phyloP scores from a whole-genome alignment of 2,797 vertebrate species.

The Pelodytes ibericus region DNA sequence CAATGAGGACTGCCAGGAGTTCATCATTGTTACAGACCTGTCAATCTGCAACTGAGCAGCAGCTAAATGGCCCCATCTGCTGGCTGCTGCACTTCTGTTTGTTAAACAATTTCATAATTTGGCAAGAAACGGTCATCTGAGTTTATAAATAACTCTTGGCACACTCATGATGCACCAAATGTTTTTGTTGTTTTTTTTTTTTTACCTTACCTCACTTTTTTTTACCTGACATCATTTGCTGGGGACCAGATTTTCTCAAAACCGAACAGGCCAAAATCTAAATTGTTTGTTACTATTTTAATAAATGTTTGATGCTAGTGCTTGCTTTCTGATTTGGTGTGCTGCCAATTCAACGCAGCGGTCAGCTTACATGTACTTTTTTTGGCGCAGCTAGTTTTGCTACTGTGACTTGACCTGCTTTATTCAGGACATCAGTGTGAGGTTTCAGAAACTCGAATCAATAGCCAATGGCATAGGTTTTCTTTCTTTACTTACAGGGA shows the following conservation, averaged over 20 bases:
- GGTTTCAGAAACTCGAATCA: too few species aligned
- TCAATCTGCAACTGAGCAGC: slow-evolving; percentile 6
- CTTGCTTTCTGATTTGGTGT: neutral
- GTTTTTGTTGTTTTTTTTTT: neutral
- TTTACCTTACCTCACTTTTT: too few species aligned
- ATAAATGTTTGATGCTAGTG: neutral
- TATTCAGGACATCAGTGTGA: too few species aligned
- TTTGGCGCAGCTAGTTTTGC: too few species aligned
- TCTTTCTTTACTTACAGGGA: too few species aligned
- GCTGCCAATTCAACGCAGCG: too few species aligned
- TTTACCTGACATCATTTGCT: neutral
- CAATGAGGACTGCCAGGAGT: slow-evolving; percentile 43
- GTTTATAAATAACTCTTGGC: slow-evolving; percentile 17
- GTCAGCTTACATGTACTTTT: too few species aligned
- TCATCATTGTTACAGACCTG: slow-evolving; percentile 49
- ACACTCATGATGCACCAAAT: neutral
- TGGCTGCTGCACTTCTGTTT: neutral
- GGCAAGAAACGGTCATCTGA: neutral
- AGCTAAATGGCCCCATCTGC: slow-evolving; percentile 50
- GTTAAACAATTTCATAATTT: neutral
- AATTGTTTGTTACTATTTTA: neutral
- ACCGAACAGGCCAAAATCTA: neutral
- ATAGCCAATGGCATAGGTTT: too few species aligned
- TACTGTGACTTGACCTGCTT: too few species aligned
- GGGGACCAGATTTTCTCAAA: neutral